These are phyloP conservation scores for Lumbricus terrestris DNA, from an alignment of 2,888 invertebrate species.

Conservation along the genomic window DNA sequence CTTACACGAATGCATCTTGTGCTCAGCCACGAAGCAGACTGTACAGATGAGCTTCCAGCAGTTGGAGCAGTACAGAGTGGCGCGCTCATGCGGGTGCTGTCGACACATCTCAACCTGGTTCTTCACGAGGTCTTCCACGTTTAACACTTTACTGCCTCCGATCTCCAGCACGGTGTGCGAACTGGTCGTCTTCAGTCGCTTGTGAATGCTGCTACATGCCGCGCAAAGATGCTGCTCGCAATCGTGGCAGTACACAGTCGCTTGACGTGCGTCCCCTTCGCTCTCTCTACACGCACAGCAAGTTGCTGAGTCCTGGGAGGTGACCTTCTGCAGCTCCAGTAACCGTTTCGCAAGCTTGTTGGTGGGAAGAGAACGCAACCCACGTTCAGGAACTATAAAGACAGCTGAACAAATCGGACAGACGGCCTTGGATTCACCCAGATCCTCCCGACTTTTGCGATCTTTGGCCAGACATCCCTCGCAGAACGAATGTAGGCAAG, in stretches of 20 bases:
- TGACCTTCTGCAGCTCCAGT: neutral
- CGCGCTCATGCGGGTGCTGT: neutral
- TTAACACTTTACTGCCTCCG: neutral
- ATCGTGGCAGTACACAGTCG: neutral
- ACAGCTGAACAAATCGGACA: neutral
- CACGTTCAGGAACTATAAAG: neutral
- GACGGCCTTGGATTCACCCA: neutral
- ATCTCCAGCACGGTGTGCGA: neutral
- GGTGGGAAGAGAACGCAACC: neutral
- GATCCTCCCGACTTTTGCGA: neutral
- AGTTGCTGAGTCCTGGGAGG: neutral
- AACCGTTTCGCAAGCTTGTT: neutral
- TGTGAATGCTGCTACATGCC: neutral
- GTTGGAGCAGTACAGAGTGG: neutral
- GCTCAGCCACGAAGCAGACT: neutral
- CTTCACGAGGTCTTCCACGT: neutral
- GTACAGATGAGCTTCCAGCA: neutral
- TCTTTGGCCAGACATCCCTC: neutral
- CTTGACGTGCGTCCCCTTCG: neutral
- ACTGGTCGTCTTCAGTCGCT: neutral
- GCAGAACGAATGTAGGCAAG: neutral
- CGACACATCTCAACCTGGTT: neutral
- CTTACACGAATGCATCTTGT: neutral
- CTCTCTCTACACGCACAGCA: neutral
- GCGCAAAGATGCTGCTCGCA: neutral